Conservation (phyloP, 23 tunicate species). For the Trididemnum miniatum region DNA sequence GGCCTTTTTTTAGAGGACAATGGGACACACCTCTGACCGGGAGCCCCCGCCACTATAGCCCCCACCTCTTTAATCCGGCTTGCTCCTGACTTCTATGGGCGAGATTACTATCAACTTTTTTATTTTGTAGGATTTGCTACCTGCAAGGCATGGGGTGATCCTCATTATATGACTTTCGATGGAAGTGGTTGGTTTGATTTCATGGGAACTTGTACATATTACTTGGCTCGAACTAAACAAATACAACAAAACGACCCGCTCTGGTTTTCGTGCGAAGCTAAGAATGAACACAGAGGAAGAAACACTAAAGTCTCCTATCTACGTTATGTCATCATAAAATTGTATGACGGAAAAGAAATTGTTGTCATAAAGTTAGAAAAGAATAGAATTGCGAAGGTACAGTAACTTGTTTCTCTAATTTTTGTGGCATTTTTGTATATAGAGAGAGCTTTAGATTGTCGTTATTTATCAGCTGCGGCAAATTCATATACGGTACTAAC, state of each 20-base stretch:
- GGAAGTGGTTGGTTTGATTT: conserved; percentile 54
- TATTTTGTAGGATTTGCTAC: conserved; percentile 27
- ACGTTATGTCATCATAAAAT: neutral
- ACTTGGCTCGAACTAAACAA: conserved; percentile 41
- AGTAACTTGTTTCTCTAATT: too few relatives aligned
- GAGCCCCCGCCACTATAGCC: too few relatives aligned
- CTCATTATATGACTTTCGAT: conserved; percentile 72
- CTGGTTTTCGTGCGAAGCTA: conserved; percentile 31
- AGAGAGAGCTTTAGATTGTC: too few relatives aligned
- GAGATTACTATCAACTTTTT: too few relatives aligned
- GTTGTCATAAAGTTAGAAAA: conserved; percentile 2
- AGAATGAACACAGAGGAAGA: conserved; percentile 44
- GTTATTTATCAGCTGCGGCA: too few relatives aligned
- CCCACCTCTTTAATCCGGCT: too few relatives aligned
- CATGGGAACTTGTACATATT: conserved; percentile 69
- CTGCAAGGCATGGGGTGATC: conserved; percentile 81
- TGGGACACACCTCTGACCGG: too few relatives aligned
- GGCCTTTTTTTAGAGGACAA: too few relatives aligned
- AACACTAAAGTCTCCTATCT: conserved; percentile 43
- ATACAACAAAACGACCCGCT: neutral
- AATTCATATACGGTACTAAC: too few relatives aligned
- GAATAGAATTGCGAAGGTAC: conserved; percentile 17
- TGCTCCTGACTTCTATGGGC: too few relatives aligned
- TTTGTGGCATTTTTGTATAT: too few relatives aligned
- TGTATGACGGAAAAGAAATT: conserved; percentile 29